Percentiles rank a stretch among this genome's conserved stretches.
phyloP scores from a whole-genome alignment of 2,113 vertebrate genomes.

The Regulus satrapa region DNA sequence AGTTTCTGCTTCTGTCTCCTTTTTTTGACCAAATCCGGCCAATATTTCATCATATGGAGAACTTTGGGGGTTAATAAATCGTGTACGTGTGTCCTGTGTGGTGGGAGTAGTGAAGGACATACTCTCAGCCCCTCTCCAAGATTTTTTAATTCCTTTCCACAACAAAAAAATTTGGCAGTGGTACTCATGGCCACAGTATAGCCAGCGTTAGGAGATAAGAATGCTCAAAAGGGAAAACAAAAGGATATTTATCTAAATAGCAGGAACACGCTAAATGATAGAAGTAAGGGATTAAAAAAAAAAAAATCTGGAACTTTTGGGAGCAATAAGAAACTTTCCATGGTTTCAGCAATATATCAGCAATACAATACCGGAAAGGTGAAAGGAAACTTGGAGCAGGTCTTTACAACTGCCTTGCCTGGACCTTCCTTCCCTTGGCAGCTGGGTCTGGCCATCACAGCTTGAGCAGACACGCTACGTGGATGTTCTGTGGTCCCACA shows the following conservation, averaged over 20 bases:
- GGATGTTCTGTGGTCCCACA: neutral
- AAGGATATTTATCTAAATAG: conserved; percentile 18
- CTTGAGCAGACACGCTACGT: neutral
- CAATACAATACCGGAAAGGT: neutral
- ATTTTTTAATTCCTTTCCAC: conserved; percentile 8
- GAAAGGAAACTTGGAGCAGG: conserved; percentile 17
- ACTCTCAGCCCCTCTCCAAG: neutral
- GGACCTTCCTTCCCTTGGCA: neutral
- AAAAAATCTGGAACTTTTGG: neutral
- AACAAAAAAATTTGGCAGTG: neutral
- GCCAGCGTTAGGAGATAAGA: conserved; percentile 26
- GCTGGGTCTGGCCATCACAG: neutral
- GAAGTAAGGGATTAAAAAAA: neutral
- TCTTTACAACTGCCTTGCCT: neutral
- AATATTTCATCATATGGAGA: neutral
- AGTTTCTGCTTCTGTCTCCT: neutral
- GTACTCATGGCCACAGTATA: neutral
- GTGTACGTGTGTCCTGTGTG: neutral
- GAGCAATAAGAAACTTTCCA: conserved; percentile 21
- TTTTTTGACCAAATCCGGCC: neutral
- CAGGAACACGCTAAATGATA: neutral
- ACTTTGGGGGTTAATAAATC: neutral
- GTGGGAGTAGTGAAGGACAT: neutral
- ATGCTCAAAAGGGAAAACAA: conserved; percentile 18
- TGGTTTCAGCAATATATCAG: neutral